Base-by-base conservation (phyloP, 2,113 vertebrate species). In the Oxyruncus cristatus region DNA sequence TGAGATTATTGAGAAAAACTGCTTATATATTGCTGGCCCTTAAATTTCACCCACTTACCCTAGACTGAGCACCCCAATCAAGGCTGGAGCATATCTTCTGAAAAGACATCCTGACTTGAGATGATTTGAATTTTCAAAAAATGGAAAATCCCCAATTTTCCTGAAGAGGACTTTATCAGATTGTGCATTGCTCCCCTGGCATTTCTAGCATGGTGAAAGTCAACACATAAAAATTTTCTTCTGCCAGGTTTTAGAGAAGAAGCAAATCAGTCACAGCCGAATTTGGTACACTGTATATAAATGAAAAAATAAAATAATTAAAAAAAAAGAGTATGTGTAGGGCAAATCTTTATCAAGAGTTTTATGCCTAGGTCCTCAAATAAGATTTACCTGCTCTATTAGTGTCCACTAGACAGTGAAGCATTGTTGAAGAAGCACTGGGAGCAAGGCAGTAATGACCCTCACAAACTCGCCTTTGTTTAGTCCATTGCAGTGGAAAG, bases 1-100 rank as follows among this genome's bases (percentile, higher is more conserved):
- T 71, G 65, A 92, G 91, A 95, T 89, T 89, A 95, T 88, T 89
- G 82, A 81, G 47, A 78, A 75, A 81, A 95, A 81, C 65, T 95
- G 65, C 42, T 95, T 96, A 68, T 80, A 19, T 75, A 58, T 85
- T 95, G 21, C 84, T 87, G 66, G 89, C 79, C 93, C 73, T 95
- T 93, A 95, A 81, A 95, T 94, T 95, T 95, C 73, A 92, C 89
- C 87, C 87, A 87, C 81, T 78, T 95, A 90, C 80, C 65, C 87
- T 85, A 91, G 86, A 89, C 47, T 68, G 66, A 87, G 47, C 84
- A 95, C 95, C 80, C 89, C 87, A 96, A 53, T 92, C 92, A 95
- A 96, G 22, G 28, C 11, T 85, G 28, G 26, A 92, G n/a, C 80
- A 72, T 95, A 95, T 95, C 80, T 92, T 81, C 80, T 82, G 74